Conservation (phyloP, 1,140 invertebrate genomes). For the Pogonus chalceus region DNA sequence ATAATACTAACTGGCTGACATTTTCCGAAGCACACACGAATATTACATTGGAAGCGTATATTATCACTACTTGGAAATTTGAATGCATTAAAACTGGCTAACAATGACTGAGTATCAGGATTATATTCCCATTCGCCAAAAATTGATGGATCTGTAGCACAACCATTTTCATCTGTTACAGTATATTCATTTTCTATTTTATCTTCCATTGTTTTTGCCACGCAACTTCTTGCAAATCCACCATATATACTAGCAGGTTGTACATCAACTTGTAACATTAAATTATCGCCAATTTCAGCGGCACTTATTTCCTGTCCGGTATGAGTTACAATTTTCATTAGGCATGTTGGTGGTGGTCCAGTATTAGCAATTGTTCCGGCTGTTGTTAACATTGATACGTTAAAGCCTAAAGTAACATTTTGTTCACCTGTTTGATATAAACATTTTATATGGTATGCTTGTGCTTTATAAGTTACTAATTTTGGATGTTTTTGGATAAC, state of each 20-base stretch:
- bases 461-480: constrained; percentile 86
- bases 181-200: constrained; percentile 82
- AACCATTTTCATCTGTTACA: constrained; percentile 89
- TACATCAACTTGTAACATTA: constrained; percentile 87
- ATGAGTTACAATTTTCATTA: constrained; percentile 83
- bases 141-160: constrained; percentile 83
- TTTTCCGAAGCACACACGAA: constrained; percentile 87
- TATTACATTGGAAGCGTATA: constrained; percentile 92
- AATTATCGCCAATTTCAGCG: constrained; percentile 85
- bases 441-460: constrained; percentile 91
- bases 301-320: constrained; percentile 80
- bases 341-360: constrained; percentile 83
- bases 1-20: constrained; percentile 77
- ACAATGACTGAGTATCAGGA: constrained; percentile 66
- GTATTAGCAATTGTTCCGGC: constrained; percentile 92
- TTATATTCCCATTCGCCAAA: constrained; percentile 90
- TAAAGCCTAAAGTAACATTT: constrained; percentile 86
- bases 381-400: constrained; percentile 90
- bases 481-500: constrained; percentile 94
- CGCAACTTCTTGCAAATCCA: constrained; percentile 84
- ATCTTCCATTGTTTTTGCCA: constrained; percentile 85
- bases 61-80: constrained; percentile 93
- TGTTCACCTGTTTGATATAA: constrained; percentile 89
- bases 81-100: constrained; percentile 87
- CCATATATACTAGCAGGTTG: constrained; percentile 88